Base-by-base conservation (phyloP, 1,140 invertebrate genomes). In the Anagrus nilaparvatae region DNA sequence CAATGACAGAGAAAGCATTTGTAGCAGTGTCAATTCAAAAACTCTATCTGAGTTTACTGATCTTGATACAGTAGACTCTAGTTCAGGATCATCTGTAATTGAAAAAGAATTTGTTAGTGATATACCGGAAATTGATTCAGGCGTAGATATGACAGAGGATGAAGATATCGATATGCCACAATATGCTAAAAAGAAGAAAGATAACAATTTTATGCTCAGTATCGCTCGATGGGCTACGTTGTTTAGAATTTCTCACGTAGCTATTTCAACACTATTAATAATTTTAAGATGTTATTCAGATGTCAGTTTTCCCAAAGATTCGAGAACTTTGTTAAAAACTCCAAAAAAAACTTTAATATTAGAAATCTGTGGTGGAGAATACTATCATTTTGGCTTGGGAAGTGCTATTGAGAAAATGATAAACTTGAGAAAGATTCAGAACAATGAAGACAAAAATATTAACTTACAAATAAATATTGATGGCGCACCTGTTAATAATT, bases 391-490 rank as follows among this genome's bases (percentile, higher is more conserved):
- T 21, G 41, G 44, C 12, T 25, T 52, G 20, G 28, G 27, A 14
- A 30, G 40, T 18, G 42, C 34, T 9, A 16, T 49, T 9, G 33
- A 30, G 16, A 37, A 14, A 35, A 42, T 44, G 29, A 31, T 48
- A n/a, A 25, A 27, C 10, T 10, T 28, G n/a, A n/a, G n/a, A n/a
- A n/a, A n/a, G 10, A 25, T 27, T 27, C 14, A 27, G 1, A 30
- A 30, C 17, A 20, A 18, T 21, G 13, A 28, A 9, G 19, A 25
- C 16, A 9, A 27, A n/a, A 8, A 20, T 17, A 27, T 47, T 5
- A 21, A 41, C 30, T 18, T 53, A 12, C 44, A 47, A 36, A 46
- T 54, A 20, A 42, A 46, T 25, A 48, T 54, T 33, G 52, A 54
- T 44, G 52, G 46, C 4, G 37, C 52, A n/a, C 52, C 52, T 23